Base-by-base conservation (phyloP, 2,888 invertebrate species). In the Andrena hattorfiana region DNA sequence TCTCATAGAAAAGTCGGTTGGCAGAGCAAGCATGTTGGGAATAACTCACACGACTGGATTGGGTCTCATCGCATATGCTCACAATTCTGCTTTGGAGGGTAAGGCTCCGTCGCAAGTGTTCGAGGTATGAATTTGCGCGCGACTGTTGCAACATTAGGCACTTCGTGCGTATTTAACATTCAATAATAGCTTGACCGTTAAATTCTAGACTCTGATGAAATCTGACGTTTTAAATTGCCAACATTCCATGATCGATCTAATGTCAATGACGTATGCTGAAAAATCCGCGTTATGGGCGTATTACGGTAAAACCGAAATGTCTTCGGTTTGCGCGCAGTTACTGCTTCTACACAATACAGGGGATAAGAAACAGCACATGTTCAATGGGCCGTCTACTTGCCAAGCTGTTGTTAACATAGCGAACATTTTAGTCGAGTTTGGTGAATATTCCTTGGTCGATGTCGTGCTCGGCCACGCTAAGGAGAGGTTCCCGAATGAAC, bases 271-370 rank as follows among this genome's bases (percentile, higher is more conserved):
- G 28, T 95, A 97, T 87, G 96, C 97, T 0, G 97, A 98, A 94
- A 97, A 97, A 87, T 96, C 98, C 0, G 97, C 97, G 0, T 94
- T 99, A 10, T 98, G 98, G 98, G 95, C 97, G 16, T 95, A 97
- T 74, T 98, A 98, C 93, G 99, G 99, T 0, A 97, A 98, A 93
- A 96, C 97, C 0, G 97, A 98, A 93, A 97, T 98, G 96, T 96
- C 97, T 0, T 97, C 97, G 0, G 94, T 98, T 49, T 97, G 96
- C 93, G 96, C 97, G 68, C 98, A 98, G 93, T 94, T 98, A 16
- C 94, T 98, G 54, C 95, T 98, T 0, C 96, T 97, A 88, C 95
- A 97, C 26, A 97, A 97, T 92, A 96, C 97, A 6, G 96, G 97
- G 92, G 95, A 95, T 81, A 93, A 94, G 60, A 93, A 93, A 35